Evolutionary conservation across 2,797 vertebrate species (phyloP).

Genomic region (Tangara arthus): DNA sequence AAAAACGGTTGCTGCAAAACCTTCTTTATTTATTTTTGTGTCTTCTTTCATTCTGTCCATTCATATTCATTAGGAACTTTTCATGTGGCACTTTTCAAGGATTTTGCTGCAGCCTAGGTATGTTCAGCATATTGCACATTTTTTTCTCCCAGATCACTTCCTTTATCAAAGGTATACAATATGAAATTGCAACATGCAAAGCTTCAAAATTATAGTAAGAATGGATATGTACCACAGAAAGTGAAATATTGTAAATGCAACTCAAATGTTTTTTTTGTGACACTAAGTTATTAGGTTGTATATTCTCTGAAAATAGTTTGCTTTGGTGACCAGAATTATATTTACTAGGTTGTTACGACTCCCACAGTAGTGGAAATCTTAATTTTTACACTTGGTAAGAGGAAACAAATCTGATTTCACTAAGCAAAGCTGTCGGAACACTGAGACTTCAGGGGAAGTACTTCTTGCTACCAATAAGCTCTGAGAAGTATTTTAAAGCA

Average conservation of each 20-base stretch:
- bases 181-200: not conserved
- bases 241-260: not conserved
- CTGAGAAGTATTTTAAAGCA: slow-evolving; percentile 15
- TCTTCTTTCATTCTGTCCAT: not conserved
- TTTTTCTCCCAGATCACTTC: not conserved
- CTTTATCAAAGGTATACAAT: not conserved
- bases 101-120: not conserved
- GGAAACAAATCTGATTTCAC: slow-evolving; percentile 5
- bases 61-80: not conserved
- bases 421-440: not conserved
- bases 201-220: not conserved
- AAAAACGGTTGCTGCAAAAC: not conserved
- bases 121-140: not conserved
- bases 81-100: not conserved
- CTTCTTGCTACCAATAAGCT: not conserved
- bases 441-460: not conserved
- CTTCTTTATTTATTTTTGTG: not conserved
- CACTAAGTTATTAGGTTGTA: not conserved
- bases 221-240: not conserved
- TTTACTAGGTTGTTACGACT: not conserved
- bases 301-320: not conserved
- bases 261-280: not conserved
- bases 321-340: not conserved
- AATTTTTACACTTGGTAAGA: not conserved
- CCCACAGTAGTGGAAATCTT: not conserved